Base-by-base conservation (phyloP, 35 echinoderm and acorn worm species). In the Lytechinus pictus region DNA sequence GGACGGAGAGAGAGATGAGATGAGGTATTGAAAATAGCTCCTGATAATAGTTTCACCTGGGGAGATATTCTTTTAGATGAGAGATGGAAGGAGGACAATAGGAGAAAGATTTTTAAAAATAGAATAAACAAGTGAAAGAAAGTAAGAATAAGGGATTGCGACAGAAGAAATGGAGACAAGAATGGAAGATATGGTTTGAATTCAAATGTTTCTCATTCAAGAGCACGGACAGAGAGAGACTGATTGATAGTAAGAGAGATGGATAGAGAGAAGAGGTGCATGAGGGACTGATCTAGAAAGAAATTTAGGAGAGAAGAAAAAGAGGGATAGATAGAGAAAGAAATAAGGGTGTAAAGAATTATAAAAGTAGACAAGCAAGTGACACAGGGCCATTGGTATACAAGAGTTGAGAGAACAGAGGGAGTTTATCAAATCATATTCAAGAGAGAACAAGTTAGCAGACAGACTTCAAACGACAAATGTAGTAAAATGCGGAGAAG, bases 31-130 rank as follows among this genome's bases (percentile, higher is more conserved):
- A 79, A 79, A 79, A 79, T 79, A 79, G 66, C 66, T 79, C 8
- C 14, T 79, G 66, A 79, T 79, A 79, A 79, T 24, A 79, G 19
- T 79, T 79, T 79, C 66, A 79, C 66, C 66, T 79, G 66, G 66
- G 66, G 66, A 79, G 66, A 79, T 79, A 79, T 79, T 24, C 66
- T 79, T 79, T 79, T 79, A 79, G 66, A 24, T 79, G 66, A 79
- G 66, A 79, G 61, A 71, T 71, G 61, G 16, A 71, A 71, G 61
- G 61, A 71, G 14, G 24, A 13, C 61, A 71, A 24, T 2, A 21
- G 14, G 19, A 71, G 19, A 71, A 21, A 71, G 66, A 79, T 79
- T 44, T 44, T 16, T 5, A 79, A 79, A 79, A 24, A 79, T 79
- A 5, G 66, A 79, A 79, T 79, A 7, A 79, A 19, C 4, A 79